Conservation (phyloP, 2,113 vertebrate species). For the Cyanoramphus novaezelandiae region DNA sequence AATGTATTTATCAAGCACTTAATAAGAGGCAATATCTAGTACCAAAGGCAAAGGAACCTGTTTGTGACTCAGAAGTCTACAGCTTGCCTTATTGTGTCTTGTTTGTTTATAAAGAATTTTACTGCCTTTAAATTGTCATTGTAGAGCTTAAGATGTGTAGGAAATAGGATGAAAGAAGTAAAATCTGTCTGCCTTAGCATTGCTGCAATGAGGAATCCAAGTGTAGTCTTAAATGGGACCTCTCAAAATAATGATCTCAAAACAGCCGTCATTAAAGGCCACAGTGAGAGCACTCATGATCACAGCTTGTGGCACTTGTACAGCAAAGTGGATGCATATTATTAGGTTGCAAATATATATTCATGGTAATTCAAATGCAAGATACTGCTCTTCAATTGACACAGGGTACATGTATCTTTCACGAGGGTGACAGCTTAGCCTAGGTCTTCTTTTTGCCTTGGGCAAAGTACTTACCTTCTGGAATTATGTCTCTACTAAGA, state of each 20-base stretch:
- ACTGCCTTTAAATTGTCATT: background rate
- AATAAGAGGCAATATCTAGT: background rate
- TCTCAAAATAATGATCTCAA: background rate
- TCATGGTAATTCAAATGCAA: background rate
- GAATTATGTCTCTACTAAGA: background rate
- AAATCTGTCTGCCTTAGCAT: background rate
- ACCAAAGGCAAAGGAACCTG: background rate
- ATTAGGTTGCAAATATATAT: background rate
- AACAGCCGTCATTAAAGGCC: background rate
- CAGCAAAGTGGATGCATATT: background rate
- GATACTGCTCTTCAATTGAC: fast-evolving
- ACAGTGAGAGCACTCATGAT: background rate
- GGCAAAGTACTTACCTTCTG: background rate
- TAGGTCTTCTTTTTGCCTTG: background rate
- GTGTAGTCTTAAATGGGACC: background rate
- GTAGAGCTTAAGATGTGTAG: background rate
- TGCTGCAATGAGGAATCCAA: background rate
- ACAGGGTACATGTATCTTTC: background rate
- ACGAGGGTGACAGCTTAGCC: background rate
- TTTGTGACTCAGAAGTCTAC: background rate
- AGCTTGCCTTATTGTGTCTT: background rate
- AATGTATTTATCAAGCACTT: background rate
- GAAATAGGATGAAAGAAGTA: background rate
- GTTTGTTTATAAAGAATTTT: background rate
- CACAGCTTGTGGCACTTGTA: background rate